Evolutionary conservation across 2,797 vertebrate genomes (phyloP).

Genomic region (Bucorvus abyssinicus): DNA sequence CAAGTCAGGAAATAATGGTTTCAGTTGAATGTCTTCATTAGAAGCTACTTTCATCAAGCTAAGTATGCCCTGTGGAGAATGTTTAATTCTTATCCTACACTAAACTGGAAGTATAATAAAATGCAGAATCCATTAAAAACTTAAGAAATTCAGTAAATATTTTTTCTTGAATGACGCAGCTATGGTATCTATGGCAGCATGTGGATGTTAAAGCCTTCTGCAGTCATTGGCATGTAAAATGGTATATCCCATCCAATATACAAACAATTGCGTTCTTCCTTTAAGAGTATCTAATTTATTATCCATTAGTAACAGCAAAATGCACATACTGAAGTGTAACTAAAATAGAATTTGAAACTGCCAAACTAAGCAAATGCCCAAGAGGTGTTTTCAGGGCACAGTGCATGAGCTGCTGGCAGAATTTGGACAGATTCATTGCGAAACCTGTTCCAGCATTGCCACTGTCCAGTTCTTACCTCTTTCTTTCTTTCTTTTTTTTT

Average conservation of each 20-base stretch:
- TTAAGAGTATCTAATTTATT: background rate
- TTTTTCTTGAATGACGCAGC: background rate
- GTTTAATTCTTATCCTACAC: background rate
- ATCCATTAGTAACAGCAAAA: background rate
- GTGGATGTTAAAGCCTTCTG: background rate
- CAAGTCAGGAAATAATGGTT: background rate
- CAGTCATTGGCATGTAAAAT: background rate
- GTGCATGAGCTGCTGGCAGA: background rate
- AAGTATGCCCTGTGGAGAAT: background rate
- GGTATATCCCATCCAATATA: background rate
- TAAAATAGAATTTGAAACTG: background rate
- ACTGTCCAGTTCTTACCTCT: background rate
- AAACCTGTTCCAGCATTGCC: background rate
- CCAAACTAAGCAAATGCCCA: background rate
- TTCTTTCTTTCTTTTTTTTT: too few species aligned
- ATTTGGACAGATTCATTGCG: background rate
- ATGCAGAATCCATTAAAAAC: background rate
- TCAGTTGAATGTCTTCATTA: background rate
- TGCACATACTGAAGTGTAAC: background rate
- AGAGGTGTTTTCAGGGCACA: background rate
- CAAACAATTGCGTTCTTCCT: background rate
- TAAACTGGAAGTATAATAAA: background rate
- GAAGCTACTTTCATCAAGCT: background rate
- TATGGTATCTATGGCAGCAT: background rate
- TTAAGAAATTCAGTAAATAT: background rate